Evolutionary conservation across 2,113 vertebrate species (phyloP).

Genomic region (Gila orcuttii): DNA sequence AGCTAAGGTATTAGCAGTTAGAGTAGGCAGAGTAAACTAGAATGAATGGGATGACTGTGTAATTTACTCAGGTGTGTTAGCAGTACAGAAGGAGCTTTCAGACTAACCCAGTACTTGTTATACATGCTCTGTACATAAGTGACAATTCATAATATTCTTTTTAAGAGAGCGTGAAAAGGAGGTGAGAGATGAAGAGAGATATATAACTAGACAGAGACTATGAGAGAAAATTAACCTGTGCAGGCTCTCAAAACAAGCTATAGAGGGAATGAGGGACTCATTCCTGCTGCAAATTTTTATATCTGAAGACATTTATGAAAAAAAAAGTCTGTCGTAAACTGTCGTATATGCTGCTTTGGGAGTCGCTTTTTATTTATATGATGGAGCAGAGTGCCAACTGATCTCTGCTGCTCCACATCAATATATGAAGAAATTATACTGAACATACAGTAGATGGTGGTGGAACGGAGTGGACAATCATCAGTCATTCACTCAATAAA

Average conservation of each 20-base stretch:
- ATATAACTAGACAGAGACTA: not conserved
- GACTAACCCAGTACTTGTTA: constrained; percentile 54
- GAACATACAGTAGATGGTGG: constrained; percentile 25
- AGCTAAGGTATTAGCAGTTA: constrained; percentile 53
- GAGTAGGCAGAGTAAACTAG: constrained; percentile 56
- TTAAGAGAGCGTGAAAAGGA: constrained; percentile 32
- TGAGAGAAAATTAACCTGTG: constrained; percentile 60
- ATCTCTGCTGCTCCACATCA: constrained; percentile 71
- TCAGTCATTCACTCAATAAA: constrained; percentile 18
- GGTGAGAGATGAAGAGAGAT: constrained; percentile 1
- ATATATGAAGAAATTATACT: constrained; percentile 60
- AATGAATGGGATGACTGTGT: constrained; percentile 55
- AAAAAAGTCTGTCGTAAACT: constrained; percentile 42
- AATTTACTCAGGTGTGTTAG: constrained; percentile 67
- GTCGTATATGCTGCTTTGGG: constrained; percentile 75
- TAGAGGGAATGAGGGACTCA: constrained; percentile 27
- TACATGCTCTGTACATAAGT: constrained; percentile 65
- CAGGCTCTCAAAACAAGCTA: constrained; percentile 53
- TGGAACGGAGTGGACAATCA: constrained; percentile 26
- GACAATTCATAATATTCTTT: constrained; percentile 61
- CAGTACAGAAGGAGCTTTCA: constrained; percentile 55
- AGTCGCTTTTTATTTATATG: constrained; percentile 56
- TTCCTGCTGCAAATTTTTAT: constrained; percentile 42
- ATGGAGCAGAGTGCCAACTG: constrained; percentile 58
- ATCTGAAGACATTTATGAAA: constrained; percentile 36